A percentile compares a stretch with the other conserved stretches of the same genome.
These are phyloP conservation scores for Phrynosoma blainvillii DNA, from an alignment of 2,113 vertebrate genomes.

Conservation along the genomic window DNA sequence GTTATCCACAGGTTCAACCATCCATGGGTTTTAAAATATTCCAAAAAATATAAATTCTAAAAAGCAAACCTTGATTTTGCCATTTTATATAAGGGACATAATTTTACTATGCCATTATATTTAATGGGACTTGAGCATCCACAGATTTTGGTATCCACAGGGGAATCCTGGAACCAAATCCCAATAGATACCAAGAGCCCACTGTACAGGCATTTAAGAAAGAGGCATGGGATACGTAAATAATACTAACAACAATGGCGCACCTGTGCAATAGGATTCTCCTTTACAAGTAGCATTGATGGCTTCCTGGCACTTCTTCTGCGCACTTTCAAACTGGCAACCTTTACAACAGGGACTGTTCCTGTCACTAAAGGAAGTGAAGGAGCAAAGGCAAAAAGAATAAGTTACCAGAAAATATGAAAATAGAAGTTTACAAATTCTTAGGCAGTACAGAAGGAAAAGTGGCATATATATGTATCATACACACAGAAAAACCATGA, in stretches of 20 bases:
- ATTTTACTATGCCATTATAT: too few species aligned
- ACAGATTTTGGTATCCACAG: too few species aligned
- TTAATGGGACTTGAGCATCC: too few species aligned
- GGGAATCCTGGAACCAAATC: too few species aligned
- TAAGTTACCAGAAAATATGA: neutral
- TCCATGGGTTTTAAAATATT: too few species aligned
- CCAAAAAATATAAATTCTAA: too few species aligned
- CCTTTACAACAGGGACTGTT: conserved; percentile 94
- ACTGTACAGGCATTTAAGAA: neutral
- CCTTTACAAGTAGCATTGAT: conserved; percentile 96
- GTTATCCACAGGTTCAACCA: too few species aligned
- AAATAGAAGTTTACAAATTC: neutral
- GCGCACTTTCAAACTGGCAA: conserved; percentile 86
- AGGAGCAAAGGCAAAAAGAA: conserved; percentile 11
- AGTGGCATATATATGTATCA: neutral
- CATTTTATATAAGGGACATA: too few species aligned
- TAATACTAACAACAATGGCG: neutral
- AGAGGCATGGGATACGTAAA: neutral
- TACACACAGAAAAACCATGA: neutral
- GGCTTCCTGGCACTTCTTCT: conserved; percentile 91
- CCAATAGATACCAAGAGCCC: too few species aligned
- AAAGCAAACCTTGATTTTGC: too few species aligned
- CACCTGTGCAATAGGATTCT: conserved; percentile 92
- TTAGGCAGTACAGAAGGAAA: neutral
- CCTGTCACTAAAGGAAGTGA: conserved; percentile 81